Evolutionary conservation across 2,888 invertebrate species (phyloP).

Genomic region (Epirrhoe alternata): DNA sequence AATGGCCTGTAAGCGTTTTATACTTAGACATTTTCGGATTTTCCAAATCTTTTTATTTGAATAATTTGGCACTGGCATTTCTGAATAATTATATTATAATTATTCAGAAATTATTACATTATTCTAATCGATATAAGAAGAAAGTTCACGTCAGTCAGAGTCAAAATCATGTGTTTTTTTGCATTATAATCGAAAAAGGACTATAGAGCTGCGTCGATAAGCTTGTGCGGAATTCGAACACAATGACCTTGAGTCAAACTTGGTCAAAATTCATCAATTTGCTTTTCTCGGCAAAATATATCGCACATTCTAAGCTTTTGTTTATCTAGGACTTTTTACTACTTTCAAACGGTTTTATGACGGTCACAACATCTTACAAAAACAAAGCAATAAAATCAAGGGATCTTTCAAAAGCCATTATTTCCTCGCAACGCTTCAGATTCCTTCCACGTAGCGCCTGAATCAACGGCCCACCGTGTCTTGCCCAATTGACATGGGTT

Average conservation of each 20-base stretch:
- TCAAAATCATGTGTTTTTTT: too few species aligned
- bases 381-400: conserved; percentile 32
- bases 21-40: too few species aligned
- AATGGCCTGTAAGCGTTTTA: too few species aligned
- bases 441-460: conserved; percentile 29
- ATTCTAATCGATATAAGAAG: too few species aligned
- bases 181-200: too few species aligned
- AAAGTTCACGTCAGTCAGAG: too few species aligned
- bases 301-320: background rate
- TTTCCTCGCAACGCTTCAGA: conserved; percentile 20
- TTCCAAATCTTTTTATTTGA: too few species aligned
- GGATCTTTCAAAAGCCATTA: conserved; percentile 33
- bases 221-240: too few species aligned
- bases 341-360: background rate
- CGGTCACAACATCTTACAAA: background rate
- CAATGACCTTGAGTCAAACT: background rate
- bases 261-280: background rate
- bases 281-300: background rate
- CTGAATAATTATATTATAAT: too few species aligned
- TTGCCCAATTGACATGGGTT: conserved; percentile 35
- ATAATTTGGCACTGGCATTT: too few species aligned
- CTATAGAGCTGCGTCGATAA: too few species aligned
- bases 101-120: too few species aligned
- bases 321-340: background rate
- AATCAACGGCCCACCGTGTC: conserved; percentile 29